Evolutionary conservation across 1,140 invertebrate genomes (phyloP), one percentile per base, ranked within the genome.

Genomic region (Campoletis sonorensis): DNA sequence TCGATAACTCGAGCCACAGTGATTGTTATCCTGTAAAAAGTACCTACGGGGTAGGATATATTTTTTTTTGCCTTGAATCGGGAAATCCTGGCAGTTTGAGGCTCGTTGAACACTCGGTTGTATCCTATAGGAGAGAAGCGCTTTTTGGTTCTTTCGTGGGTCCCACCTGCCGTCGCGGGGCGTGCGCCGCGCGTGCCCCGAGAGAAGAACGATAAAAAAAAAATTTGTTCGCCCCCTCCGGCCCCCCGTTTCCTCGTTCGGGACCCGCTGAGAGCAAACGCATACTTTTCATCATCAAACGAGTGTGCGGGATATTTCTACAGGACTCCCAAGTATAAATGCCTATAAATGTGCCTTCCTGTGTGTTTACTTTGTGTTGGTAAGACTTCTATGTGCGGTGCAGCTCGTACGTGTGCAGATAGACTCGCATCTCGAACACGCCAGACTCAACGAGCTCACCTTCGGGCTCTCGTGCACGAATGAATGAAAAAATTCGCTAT

Each of bases 181-280:
- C 87, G 87, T 84, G 87, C 84, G 82, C 82, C 80, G 73, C 83
- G 87, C 88, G 87, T 88, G 88, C 83, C 86, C 61, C 77, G 51
- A 82, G 70, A 79, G 68, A 80, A 75, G 81, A 83, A 68, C 81
- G 77, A 85, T 85, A 84, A 86, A 86, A 86, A n/a, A 86, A 85
- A 54, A 67, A 67, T 23, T 67, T 23, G 61, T 27, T 67, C 61
- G 61, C 61, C 61, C 61, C 61, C 61, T 67, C 23, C 23, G 61
- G 61, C 13, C 61, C 58, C 61, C 61, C 54, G 18, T 58, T 58
- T 23, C 61, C 40, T 45, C 40, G 61, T 15, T 67, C 61, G 23
- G 61, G 61, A 26, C 15, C 18, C 21, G 61, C 23, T 3, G 13
- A 23, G 61, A 67, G 23, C 61, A 27, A 23, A 58, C 61, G 61